These are phyloP conservation scores for Hydropsyche tenuis DNA, from an alignment of 1,140 invertebrate genomes.

Conservation along the genomic window DNA sequence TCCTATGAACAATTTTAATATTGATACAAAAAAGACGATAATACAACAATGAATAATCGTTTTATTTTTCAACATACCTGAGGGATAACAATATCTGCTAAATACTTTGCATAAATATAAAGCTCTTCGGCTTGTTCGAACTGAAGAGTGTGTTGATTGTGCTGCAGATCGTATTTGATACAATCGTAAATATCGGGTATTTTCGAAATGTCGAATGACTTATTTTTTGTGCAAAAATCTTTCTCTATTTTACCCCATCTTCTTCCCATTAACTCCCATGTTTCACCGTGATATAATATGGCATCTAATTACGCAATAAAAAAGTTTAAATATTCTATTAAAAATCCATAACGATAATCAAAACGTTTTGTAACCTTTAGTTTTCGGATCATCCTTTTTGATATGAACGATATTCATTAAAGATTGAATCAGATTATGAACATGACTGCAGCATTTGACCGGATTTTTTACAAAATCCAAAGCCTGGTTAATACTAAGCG, in stretches of 20 bases:
- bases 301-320: slow-evolving; percentile 67
- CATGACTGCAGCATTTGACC: slow-evolving; percentile 88
- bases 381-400: slow-evolving; percentile 87
- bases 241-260: slow-evolving; percentile 99
- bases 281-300: slow-evolving; percentile 96
- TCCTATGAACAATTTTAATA: slow-evolving; percentile 68
- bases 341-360: not conserved
- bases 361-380: slow-evolving; percentile 67
- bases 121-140: slow-evolving; percentile 94
- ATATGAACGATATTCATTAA: slow-evolving; percentile 84
- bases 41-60: slow-evolving; percentile 9
- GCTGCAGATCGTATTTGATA: slow-evolving; percentile 98
- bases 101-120: slow-evolving; percentile 92
- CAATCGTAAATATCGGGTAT: slow-evolving; percentile 99
- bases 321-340: not conserved
- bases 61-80: slow-evolving; percentile 69
- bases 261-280: slow-evolving; percentile 97
- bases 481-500: slow-evolving; percentile 86
- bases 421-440: slow-evolving; percentile 85
- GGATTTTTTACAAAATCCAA: slow-evolving; percentile 97
- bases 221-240: slow-evolving; percentile 94
- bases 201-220: slow-evolving; percentile 97
- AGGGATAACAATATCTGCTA: slow-evolving; percentile 98
- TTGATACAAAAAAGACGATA: slow-evolving; percentile 6
- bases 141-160: slow-evolving; percentile 94